A percentile compares a stretch with the other conserved stretches of the same genome.
Evolutionary conservation across 1,140 invertebrate species (phyloP).

Genomic region (Heterodera schachtii): DNA sequence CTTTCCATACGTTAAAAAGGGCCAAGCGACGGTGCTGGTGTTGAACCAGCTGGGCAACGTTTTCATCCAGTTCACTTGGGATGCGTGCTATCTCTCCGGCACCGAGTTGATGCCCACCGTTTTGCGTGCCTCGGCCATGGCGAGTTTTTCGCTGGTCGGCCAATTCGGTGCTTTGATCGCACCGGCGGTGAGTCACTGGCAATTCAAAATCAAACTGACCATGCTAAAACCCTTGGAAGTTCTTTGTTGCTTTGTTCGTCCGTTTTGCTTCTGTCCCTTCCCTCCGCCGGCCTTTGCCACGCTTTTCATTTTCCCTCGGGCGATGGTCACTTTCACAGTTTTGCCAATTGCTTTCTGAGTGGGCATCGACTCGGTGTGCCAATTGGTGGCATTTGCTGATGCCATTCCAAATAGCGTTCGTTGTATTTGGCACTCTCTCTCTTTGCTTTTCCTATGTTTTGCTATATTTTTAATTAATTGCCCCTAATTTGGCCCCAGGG

Average conservation of each 20-base stretch:
- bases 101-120: conserved; percentile 75
- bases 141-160: conserved; percentile 56
- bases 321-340: not conserved
- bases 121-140: conserved; percentile 32
- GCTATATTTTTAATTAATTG: not conserved
- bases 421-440: not conserved
- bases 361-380: not conserved
- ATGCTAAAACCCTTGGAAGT: too few species aligned
- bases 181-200: conserved; percentile 42
- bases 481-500: conserved; percentile 58
- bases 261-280: too few species aligned
- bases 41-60: conserved; percentile 24
- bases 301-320: not conserved
- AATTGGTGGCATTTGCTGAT: too few species aligned
- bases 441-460: not conserved
- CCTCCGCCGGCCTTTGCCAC: too few species aligned
- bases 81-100: conserved; percentile 79
- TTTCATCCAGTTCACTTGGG: conserved; percentile 38
- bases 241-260: too few species aligned
- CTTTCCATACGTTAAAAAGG: not conserved
- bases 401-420: too few species aligned
- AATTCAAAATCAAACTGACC: not conserved
- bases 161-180: conserved; percentile 60
- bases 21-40: conserved; percentile 9
- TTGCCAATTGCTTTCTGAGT: not conserved